Evolutionary conservation across 2,797 vertebrate species (phyloP).

Genomic region (Jordanella pulchra): DNA sequence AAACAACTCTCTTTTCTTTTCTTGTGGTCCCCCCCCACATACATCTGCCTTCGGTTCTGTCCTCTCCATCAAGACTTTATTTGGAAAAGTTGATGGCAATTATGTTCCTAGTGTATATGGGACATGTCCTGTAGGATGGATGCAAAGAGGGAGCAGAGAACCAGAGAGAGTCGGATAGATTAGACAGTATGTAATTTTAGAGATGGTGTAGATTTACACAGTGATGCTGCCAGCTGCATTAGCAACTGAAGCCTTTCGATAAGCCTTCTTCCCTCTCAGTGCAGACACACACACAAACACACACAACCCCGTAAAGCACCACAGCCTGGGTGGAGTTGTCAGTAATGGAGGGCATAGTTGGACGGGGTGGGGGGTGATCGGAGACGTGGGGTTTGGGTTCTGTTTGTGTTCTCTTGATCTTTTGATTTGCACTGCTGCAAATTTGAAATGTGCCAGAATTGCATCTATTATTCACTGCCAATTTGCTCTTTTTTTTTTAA

Average conservation of each 20-base stretch:
- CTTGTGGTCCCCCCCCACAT: not conserved
- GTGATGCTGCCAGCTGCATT: slow-evolving; percentile 78
- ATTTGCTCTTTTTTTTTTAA: slow-evolving; percentile 77
- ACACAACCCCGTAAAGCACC: slow-evolving; percentile 32
- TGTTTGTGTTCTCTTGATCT: slow-evolving; percentile 81
- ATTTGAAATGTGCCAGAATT: slow-evolving; percentile 81
- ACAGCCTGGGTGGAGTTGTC: slow-evolving; percentile 66
- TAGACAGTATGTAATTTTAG: slow-evolving; percentile 80
- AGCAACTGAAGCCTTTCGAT: slow-evolving; percentile 80
- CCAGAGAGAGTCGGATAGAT: slow-evolving; percentile 45
- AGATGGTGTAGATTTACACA: slow-evolving; percentile 82
- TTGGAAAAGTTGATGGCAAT: slow-evolving; percentile 31
- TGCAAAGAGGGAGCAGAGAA: slow-evolving; percentile 31
- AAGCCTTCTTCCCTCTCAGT: slow-evolving; percentile 61
- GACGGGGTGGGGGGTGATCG: slow-evolving; percentile 34
- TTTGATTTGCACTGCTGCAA: slow-evolving; percentile 78
- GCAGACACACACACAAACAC: slow-evolving; percentile 30
- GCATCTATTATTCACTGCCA: slow-evolving; percentile 84
- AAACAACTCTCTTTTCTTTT: slow-evolving; percentile 46
- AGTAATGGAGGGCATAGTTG: slow-evolving; percentile 72
- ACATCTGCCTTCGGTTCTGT: slow-evolving; percentile 15
- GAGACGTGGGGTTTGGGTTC: slow-evolving; percentile 51
- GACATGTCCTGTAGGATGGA: slow-evolving; percentile 26
- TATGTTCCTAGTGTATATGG: slow-evolving; percentile 17
- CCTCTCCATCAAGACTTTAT: slow-evolving; percentile 15